Percentiles rank a stretch among this genome's conserved stretches.
Conservation (phyloP, 2,113 vertebrate species). For the Centropristis striata region DNA sequence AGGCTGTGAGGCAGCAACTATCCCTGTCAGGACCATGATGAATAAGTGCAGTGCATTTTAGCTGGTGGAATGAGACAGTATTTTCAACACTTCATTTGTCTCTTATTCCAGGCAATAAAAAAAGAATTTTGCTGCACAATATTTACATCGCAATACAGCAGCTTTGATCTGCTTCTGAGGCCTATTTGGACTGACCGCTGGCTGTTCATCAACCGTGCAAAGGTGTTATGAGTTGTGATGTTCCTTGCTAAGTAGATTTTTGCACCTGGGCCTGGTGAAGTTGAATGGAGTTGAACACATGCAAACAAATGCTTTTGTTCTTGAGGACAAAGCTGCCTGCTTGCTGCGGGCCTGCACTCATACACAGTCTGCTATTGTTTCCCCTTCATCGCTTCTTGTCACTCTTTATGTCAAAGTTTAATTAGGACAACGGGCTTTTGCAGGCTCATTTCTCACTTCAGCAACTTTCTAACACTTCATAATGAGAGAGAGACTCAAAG, state of each 20-base stretch:
- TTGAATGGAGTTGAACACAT: conserved; percentile 92
- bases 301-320: conserved; percentile 94
- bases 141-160: conserved; percentile 71
- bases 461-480: conserved; percentile 94
- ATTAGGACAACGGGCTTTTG: conserved; percentile 93
- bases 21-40: neutral
- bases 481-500: conserved; percentile 83
- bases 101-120: conserved; percentile 52
- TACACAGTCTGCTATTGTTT: conserved; percentile 91
- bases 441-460: conserved; percentile 95
- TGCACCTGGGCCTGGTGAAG: conserved; percentile 92
- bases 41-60: neutral
- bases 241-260: conserved; percentile 82
- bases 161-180: conserved; percentile 82
- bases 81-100: conserved; percentile 9
- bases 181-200: conserved; percentile 70
- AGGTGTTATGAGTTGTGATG: conserved; percentile 81
- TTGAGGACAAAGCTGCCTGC: conserved; percentile 88
- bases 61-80: too few relatives aligned
- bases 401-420: conserved; percentile 95
- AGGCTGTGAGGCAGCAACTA: neutral
- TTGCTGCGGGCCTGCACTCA: conserved; percentile 82
- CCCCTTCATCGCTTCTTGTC: conserved; percentile 93
- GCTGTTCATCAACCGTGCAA: conserved; percentile 62
- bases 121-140: conserved; percentile 72